Evolutionary conservation across 2,797 vertebrate genomes (phyloP).

Genomic region (Pygocentrus nattereri): DNA sequence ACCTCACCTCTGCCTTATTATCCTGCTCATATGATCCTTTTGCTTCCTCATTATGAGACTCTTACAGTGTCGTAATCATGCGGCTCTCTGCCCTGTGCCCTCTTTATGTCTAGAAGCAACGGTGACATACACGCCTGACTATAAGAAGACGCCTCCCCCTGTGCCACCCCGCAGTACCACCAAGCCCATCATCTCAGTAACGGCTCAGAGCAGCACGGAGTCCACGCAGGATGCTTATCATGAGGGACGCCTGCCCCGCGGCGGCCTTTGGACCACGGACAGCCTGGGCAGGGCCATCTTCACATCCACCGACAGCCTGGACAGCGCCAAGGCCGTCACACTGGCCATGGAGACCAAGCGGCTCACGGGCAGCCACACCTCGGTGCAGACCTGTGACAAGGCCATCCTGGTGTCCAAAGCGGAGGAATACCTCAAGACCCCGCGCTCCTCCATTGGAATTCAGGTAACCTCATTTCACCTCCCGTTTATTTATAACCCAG

Average conservation of each 20-base stretch:
- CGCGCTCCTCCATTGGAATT: constrained; percentile 93
- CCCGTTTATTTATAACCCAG: constrained; percentile 10
- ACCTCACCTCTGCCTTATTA: background rate
- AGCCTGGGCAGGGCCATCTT: constrained; percentile 87
- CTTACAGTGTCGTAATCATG: background rate
- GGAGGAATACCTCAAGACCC: constrained; percentile 92
- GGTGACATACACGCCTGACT: constrained; percentile 90
- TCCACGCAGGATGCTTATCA: constrained; percentile 97
- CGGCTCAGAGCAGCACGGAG: constrained; percentile 98
- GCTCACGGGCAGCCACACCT: constrained; percentile 83
- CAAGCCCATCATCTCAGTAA: constrained; percentile 98
- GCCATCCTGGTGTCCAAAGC: constrained; percentile 90
- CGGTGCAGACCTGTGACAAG: constrained; percentile 90
- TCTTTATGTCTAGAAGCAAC: constrained; percentile 66
- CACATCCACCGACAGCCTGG: constrained; percentile 95
- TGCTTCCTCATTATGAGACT: background rate
- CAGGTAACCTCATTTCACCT: constrained; percentile 82
- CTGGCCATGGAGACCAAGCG: constrained; percentile 93
- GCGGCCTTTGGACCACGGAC: constrained; percentile 88
- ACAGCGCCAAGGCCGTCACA: constrained; percentile 95
- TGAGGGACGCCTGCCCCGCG: constrained; percentile 85
- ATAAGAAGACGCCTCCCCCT: constrained; percentile 96
- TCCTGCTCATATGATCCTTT: background rate
- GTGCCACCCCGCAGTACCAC: constrained; percentile 94
- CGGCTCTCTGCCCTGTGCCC: background rate